Base-by-base conservation (phyloP, 2,888 invertebrate genomes). In the Mystacides longicornis region DNA sequence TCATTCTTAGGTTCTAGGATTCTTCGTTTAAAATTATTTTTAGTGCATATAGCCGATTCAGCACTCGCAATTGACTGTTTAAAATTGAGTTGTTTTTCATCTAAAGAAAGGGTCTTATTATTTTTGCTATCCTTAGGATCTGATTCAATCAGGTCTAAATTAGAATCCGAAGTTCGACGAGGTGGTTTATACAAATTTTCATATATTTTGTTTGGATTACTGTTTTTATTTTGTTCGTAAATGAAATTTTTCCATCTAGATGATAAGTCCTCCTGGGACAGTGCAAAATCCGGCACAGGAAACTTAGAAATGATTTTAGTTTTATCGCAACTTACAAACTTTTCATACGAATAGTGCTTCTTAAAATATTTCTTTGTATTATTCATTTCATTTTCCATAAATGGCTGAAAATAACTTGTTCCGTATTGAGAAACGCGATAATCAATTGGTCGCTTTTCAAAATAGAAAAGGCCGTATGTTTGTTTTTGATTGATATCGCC, bases 281-380 rank as follows among this genome's bases (percentile, higher is more conserved):
- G 62, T 57, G 64, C 66, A 62, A 67, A 66, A 59, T 65, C 66
- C 27, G 69, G 67, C 48, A 63, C 23, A n/a, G 58, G 60, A 50
- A 60, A 60, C 53, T 60, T 60, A 50, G 61, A 60, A 23, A 56
- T 37, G 42, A 56, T 55, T 33, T 46, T 31, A 1, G 33, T 51
- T n/a, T 42, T 19, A 5, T 53, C 54, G 19, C 56, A 58, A 22
- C 54, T 56, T 27, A 22, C 27, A 11, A 21, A 22, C 23, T 56
- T 52, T 19, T 56, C 54, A 19, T 56, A 49, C n/a, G 60, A 51
- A 37, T 51, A 53, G 27, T 47, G 57, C 56, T 60, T 57, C 60
- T 61, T 57, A 31, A 64, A 57, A 9, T 22, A 14, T 46, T 59
- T 59, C 22, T 54, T 57, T 49, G 57, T 57, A n/a, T 23, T 52